Evolutionary conservation across 2,888 invertebrate genomes (phyloP), one percentile per base, ranked within the genome.

Genomic region (Eumacrocentrus americanus): DNA sequence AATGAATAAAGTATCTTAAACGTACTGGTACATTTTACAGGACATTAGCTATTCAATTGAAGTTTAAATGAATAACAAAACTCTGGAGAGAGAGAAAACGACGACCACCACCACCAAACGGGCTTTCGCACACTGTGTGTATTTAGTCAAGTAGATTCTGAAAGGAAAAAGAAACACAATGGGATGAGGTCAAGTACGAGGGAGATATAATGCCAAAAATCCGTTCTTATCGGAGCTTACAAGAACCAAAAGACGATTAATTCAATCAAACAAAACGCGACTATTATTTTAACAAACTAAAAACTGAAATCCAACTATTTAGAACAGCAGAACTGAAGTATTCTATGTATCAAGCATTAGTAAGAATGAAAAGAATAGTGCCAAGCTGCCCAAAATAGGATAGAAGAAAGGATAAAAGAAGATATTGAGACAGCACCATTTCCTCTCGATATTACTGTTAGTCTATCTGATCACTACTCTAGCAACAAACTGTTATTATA

Each of bases 61-160:
- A 40, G 35, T 46, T 52, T 52, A 14, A 44, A 34, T 18, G 29
- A 50, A 40, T 40, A 51, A 25, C 47, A 50, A 40, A 40, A 42
- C 16, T 46, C 22, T 58, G 22, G 29, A 50, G 50, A 42, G 7
- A 48, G 48, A 42, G 53, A 54, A 48, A 44, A 52, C 14, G 40
- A 58, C 44, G n/a, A 55, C 55, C 54, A 53, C 60, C 73, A 78
- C 79, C 78, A 79, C 79, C 78, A 78, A 78, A 78, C 78, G 74
- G 70, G 72, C 72, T 70, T 42, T 62, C 47, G 14, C 40, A 51
- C 53, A 59, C 25, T 38, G 58, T 62, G 44, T 60, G 55, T 58
- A 51, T 55, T 59, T 38, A 61, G 11, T 70, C 66, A 53, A 55
- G 63, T 67, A 66, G 71, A 64, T 71, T 74, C 75, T 76, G 75